These are phyloP conservation scores for Erebia epiphron DNA, from an alignment of 2,888 invertebrate genomes.

Conservation along the genomic window DNA sequence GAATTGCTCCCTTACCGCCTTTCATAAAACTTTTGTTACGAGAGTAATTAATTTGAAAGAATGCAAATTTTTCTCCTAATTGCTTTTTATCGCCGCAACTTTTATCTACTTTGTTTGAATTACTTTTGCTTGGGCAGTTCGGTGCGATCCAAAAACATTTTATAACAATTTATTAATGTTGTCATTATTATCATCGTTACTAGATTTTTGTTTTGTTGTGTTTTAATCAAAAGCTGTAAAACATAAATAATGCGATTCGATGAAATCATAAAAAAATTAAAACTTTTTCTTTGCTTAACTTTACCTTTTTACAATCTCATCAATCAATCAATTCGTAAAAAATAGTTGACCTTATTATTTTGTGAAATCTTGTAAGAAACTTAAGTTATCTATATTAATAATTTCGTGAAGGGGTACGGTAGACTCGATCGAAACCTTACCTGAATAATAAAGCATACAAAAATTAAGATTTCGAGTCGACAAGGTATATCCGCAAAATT, in stretches of 20 bases:
- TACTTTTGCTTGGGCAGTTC: constrained; percentile 73
- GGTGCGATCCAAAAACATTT: constrained; percentile 62
- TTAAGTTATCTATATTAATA: no score
- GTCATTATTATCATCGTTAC: constrained; percentile 12
- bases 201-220: background rate
- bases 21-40: constrained; percentile 73
- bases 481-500: no score
- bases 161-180: constrained; percentile 52
- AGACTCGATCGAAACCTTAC: no score
- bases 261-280: no score
- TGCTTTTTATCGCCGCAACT: constrained; percentile 78
- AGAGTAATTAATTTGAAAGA: constrained; percentile 80
- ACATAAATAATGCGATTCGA: background rate
- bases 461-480: no score
- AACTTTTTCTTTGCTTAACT: no score
- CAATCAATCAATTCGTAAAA: no score
- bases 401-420: no score
- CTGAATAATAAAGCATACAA: no score
- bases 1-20: constrained; percentile 58
- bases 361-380: no score
- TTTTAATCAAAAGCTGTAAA: background rate
- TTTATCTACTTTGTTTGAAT: constrained; percentile 81
- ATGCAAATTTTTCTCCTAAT: constrained; percentile 81
- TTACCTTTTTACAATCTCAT: no score
- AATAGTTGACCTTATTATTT: no score